A percentile compares a stretch with the other conserved stretches of the same genome.
Conservation (phyloP, 2,113 vertebrate genomes). For the Astatoreochromis straeleni region DNA sequence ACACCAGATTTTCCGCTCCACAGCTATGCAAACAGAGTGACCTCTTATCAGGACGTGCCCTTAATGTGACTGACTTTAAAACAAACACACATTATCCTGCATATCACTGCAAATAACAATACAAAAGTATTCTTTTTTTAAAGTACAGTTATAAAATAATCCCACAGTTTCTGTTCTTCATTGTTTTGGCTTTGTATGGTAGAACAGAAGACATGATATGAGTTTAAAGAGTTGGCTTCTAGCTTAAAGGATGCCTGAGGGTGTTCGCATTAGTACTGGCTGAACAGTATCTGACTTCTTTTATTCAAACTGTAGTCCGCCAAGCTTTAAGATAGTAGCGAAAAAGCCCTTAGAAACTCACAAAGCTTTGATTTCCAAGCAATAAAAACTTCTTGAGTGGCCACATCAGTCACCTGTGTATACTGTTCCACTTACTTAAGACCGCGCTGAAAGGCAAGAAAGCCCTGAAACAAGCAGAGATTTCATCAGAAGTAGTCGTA, state of each 20-base stretch:
- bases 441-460: neutral
- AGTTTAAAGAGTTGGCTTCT: neutral
- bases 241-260: neutral
- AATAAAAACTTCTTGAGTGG: neutral
- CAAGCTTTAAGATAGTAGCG: neutral
- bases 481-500: neutral
- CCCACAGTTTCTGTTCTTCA: neutral
- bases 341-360: neutral
- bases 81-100: neutral
- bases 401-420: neutral
- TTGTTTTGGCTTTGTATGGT: neutral
- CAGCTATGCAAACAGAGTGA: slow-evolving; percentile 11
- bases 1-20: slow-evolving; percentile 35
- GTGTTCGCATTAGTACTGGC: neutral
- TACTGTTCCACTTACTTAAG: neutral
- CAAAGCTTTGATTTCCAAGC: neutral
- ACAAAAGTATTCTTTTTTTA: neutral
- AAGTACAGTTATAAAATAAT: neutral
- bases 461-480: neutral
- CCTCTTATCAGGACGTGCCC: slow-evolving; percentile 7
- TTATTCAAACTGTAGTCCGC: neutral
- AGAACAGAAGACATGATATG: neutral
- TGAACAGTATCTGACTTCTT: neutral
- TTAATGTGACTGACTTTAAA: neutral
- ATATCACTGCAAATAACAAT: neutral